These are phyloP conservation scores for Propsilocerus akamusi DNA, from an alignment of 1,140 invertebrate genomes.

Conservation along the genomic window DNA sequence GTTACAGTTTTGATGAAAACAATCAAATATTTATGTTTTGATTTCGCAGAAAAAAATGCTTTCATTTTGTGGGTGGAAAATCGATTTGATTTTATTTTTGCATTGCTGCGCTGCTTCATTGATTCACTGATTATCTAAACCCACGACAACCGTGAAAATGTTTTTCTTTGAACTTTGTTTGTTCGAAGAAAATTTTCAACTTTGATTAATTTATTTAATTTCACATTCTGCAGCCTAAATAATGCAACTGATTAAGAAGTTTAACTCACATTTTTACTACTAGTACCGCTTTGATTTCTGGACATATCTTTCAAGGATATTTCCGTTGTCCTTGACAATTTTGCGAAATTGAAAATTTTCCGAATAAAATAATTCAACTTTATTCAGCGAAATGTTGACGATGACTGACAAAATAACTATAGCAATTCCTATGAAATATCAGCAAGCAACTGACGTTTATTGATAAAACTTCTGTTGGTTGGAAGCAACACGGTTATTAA, in stretches of 20 bases:
- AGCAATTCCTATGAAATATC: neutral
- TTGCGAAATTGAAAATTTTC: neutral
- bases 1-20: too few species aligned
- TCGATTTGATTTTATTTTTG: too few species aligned
- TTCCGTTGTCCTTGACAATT: too few species aligned
- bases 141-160: too few species aligned
- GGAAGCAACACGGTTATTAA: neutral
- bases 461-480: neutral
- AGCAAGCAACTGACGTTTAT: neutral
- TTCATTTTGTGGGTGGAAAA: too few species aligned
- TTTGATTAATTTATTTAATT: neutral
- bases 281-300: neutral
- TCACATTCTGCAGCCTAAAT: neutral
- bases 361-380: neutral
- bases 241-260: too few species aligned
- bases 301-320: neutral
- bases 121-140: too few species aligned
- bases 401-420: neutral
- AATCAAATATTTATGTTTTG: too few species aligned
- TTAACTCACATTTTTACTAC: neutral
- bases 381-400: neutral
- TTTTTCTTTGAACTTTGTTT: neutral
- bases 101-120: too few species aligned
- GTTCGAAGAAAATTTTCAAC: neutral
- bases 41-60: too few species aligned